Evolutionary conservation across 2,113 vertebrate species (phyloP).

Genomic region (Corapipo altera): DNA sequence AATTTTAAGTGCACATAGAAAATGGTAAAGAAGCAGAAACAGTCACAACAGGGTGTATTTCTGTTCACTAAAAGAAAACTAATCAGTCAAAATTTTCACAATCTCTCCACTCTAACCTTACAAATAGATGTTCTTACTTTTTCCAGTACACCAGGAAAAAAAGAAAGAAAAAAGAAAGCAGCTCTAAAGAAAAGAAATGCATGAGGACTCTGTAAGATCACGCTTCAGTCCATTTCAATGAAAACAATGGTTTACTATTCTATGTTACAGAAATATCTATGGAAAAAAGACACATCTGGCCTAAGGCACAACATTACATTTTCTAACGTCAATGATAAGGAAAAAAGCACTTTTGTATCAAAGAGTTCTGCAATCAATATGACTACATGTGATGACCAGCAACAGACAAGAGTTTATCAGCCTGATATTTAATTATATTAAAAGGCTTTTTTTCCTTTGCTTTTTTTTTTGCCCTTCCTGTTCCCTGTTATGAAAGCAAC

Average conservation of each 20-base stretch:
- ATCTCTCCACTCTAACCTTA: neutral
- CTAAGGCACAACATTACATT: constrained; percentile 33
- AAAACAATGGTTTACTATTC: constrained; percentile 55
- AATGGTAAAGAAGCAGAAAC: neutral
- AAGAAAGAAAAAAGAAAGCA: neutral
- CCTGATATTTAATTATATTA: constrained; percentile 33
- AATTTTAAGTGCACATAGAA: neutral
- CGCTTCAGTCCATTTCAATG: neutral
- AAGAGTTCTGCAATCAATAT: constrained; percentile 43
- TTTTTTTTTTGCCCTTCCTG: neutral
- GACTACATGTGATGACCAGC: constrained; percentile 44
- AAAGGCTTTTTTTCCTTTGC: neutral
- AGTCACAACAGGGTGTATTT: neutral
- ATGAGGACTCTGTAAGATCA: neutral
- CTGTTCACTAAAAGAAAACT: neutral
- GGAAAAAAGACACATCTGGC: neutral
- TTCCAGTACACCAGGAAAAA: no score
- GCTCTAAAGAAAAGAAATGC: neutral
- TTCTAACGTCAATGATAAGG: constrained; percentile 6
- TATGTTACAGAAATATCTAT: neutral
- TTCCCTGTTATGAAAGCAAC: neutral
- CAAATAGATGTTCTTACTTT: neutral
- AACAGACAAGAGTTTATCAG: constrained; percentile 33
- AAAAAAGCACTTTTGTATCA: constrained; percentile 32
- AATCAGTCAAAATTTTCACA: neutral